Base-by-base conservation (phyloP, 2,888 invertebrate genomes). In the Scotopteryx bipunctaria region DNA sequence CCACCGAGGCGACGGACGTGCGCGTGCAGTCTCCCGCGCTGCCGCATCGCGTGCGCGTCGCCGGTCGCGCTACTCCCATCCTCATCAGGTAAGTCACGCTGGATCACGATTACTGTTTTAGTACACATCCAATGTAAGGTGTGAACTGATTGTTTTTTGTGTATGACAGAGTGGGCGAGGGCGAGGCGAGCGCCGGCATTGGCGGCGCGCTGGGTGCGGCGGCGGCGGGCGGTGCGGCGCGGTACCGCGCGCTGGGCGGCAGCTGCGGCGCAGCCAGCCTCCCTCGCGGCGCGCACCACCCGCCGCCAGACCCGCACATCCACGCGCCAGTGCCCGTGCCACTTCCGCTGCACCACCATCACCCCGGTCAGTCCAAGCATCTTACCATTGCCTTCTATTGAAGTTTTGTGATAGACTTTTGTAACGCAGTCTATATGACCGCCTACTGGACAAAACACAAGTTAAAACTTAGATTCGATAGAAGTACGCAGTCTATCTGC, bases 211-310 rank as follows among this genome's bases (percentile, higher is more conserved):
- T 53, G 29, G 32, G 51, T 53, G 61, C 33, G 23, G 37, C 13
- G 29, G 76, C 38, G 82, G 84, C 43, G 84, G 86, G 48, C 35
- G 46, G 60, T 32, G 64, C 60, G 61, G 63, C 71, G 57, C 59
- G 69, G 55, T 68, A 63, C 69, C 72, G 80, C 52, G 74, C 76
- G 13, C 78, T 82, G 68, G 76, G 77, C 11, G 82, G 76, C 46
- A 82, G 88, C 50, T 83, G 83, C 65, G 83, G 78, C 48, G 83
- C 85, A 37, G 86, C 91, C 44, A 82, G 81, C 63, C 70, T 91
- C 71, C 91, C 91, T 62, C 87, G 90, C 66, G 91, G 91, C 62
- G 91, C 91, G 49, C 88, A 88, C 69, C 86, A 81, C 57, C 89
- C 83, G 63, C 67, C 66, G 21, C 59, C 66, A 6, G 67, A 62